Percentiles rank a stretch among this genome's conserved stretches.
phyloP scores from a whole-genome alignment of 2,797 vertebrate species.

The Amniataba percoides region DNA sequence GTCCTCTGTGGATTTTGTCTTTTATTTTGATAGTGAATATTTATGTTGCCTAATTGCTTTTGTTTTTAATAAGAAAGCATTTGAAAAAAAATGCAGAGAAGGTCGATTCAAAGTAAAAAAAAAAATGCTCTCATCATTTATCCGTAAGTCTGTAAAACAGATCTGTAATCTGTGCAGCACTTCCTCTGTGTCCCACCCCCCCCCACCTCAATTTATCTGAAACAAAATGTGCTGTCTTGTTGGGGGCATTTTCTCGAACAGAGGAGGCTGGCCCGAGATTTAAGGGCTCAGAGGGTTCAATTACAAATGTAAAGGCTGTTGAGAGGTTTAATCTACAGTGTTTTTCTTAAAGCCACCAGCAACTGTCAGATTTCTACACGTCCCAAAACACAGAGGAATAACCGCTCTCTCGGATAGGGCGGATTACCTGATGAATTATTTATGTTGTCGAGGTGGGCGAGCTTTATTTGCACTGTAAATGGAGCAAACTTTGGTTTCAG shows the following conservation, averaged over 20 bases:
- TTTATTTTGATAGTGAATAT: conserved; percentile 3
- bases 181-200: conserved; percentile 19
- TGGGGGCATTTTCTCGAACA: conserved; percentile 47
- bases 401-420: conserved; percentile 49
- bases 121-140: not conserved
- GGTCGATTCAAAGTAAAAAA: not conserved
- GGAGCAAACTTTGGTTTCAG: conserved; percentile 31
- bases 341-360: conserved; percentile 68
- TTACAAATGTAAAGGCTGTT: conserved; percentile 64
- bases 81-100: conserved; percentile 1
- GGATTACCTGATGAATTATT: conserved; percentile 74
- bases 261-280: conserved; percentile 36
- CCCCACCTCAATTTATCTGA: conserved; percentile 32
- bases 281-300: conserved; percentile 62
- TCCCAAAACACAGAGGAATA: conserved; percentile 62
- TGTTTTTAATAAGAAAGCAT: not conserved
- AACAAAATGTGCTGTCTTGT: conserved; percentile 53
- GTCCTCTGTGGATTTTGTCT: conserved; percentile 1
- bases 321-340: conserved; percentile 62
- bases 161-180: conserved; percentile 9
- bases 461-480: conserved; percentile 61
- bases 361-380: conserved; percentile 55
- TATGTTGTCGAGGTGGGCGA: conserved; percentile 47
- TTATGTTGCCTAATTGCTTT: not conserved
- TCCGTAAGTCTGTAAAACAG: conserved; percentile 15